A percentile compares a stretch with the other conserved stretches of the same genome.
These are phyloP conservation scores for Acanthosoma haemorrhoidale DNA, from an alignment of 2,888 invertebrate species.

Conservation along the genomic window DNA sequence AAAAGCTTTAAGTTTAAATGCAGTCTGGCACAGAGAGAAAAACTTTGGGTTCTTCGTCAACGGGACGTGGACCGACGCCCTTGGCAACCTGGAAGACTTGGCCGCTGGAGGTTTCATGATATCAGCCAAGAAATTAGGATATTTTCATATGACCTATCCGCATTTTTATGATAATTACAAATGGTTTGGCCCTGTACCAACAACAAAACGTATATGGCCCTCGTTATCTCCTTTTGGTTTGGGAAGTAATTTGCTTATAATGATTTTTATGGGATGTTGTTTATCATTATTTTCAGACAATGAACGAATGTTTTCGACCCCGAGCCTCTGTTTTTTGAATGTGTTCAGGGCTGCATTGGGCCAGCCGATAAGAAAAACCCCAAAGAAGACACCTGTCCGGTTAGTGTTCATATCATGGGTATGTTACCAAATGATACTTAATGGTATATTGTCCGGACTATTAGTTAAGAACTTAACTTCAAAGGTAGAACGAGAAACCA, in stretches of 20 bases:
- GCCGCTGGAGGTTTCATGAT: constrained; percentile 15
- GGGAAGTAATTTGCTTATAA: background rate
- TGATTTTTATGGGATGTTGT: background rate
- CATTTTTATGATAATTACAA: background rate
- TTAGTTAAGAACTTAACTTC: background rate
- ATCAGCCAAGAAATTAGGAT: background rate
- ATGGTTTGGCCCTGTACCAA: background rate
- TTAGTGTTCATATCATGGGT: constrained; percentile 18
- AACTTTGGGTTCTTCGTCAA: background rate
- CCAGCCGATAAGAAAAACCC: constrained; percentile 14
- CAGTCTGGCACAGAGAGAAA: background rate
- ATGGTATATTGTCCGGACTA: background rate
- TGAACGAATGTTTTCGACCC: background rate
- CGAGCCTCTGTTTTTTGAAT: background rate
- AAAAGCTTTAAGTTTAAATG: background rate
- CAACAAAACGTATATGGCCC: background rate
- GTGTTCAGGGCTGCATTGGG: constrained; percentile 1
- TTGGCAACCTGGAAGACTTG: constrained; percentile 13
- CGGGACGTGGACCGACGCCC: background rate
- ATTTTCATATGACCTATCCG: constrained; percentile 11
- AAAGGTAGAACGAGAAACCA: background rate
- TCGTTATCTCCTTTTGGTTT: background rate
- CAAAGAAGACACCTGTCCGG: background rate
- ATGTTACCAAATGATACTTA: constrained; percentile 7
- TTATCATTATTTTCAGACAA: background rate